Conservation (phyloP, 2,113 vertebrate genomes). For the Myotis davidii region DNA sequence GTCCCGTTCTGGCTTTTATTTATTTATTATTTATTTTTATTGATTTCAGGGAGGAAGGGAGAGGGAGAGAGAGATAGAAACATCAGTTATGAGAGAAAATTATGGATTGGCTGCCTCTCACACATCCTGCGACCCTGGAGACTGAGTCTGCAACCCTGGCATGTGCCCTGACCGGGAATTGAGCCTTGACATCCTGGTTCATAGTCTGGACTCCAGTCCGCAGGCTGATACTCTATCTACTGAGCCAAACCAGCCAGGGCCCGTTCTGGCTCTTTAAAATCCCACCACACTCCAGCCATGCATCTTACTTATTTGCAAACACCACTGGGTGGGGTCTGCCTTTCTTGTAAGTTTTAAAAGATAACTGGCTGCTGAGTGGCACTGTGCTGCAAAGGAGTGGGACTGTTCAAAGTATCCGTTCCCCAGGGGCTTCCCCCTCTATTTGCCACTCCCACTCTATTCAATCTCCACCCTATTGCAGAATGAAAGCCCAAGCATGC, state of each 20-base stretch:
- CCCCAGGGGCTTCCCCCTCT: not conserved
- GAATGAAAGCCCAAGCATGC: not conserved
- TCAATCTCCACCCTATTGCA: not conserved
- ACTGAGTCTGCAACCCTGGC: too few relatives aligned
- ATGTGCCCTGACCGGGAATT: too few relatives aligned
- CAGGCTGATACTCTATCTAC: too few relatives aligned
- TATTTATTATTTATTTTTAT: too few relatives aligned
- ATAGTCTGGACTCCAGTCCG: too few relatives aligned
- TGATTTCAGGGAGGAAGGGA: too few relatives aligned
- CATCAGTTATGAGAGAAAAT: too few relatives aligned
- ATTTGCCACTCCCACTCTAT: not conserved
- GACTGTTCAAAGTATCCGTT: not conserved
- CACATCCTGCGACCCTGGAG: too few relatives aligned
- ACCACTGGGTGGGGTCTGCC: not conserved
- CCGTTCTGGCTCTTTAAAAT: not conserved
- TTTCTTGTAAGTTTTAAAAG: not conserved
- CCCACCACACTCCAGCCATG: rapidly evolving
- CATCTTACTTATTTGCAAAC: not conserved
- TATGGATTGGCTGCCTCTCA: too few relatives aligned
- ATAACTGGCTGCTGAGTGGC: not conserved
- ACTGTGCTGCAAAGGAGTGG: not conserved
- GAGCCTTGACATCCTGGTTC: too few relatives aligned
- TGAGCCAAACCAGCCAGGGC: too few relatives aligned
- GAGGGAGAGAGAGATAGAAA: too few relatives aligned
- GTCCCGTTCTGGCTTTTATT: not conserved